These are phyloP conservation scores for Lophotis ruficrista DNA, from an alignment of 2,113 vertebrate genomes.

Conservation along the genomic window DNA sequence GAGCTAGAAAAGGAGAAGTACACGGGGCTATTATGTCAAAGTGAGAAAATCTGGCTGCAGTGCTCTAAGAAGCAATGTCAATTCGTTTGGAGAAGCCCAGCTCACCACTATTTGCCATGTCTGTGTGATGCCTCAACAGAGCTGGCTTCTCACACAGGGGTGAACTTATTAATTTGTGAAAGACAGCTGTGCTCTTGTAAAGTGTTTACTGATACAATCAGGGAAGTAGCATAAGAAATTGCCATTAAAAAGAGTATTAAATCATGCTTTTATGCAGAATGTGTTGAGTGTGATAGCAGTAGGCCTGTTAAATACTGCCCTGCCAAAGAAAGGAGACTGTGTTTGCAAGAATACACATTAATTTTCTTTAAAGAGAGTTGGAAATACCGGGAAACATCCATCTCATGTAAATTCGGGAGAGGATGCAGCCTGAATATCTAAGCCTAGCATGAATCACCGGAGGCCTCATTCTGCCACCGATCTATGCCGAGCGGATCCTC, in stretches of 20 bases:
- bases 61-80: background rate
- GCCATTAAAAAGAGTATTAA: background rate
- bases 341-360: background rate
- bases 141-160: background rate
- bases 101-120: background rate
- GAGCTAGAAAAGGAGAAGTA: slow-evolving; percentile 1
- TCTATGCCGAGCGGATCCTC: background rate
- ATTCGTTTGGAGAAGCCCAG: background rate
- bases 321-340: background rate
- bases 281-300: background rate
- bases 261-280: background rate
- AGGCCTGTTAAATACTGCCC: background rate
- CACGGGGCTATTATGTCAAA: background rate
- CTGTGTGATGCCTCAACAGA: background rate
- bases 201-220: background rate
- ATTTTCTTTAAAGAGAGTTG: background rate
- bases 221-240: background rate
- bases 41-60: background rate
- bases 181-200: background rate
- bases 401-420: background rate
- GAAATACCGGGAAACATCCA: background rate
- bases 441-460: background rate
- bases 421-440: background rate
- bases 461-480: background rate
- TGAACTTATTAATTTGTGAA: background rate